Percentiles rank a stretch among this genome's conserved stretches.
phyloP scores from a whole-genome alignment of 1,140 invertebrate species.

The Dolichoris vasculosae region DNA sequence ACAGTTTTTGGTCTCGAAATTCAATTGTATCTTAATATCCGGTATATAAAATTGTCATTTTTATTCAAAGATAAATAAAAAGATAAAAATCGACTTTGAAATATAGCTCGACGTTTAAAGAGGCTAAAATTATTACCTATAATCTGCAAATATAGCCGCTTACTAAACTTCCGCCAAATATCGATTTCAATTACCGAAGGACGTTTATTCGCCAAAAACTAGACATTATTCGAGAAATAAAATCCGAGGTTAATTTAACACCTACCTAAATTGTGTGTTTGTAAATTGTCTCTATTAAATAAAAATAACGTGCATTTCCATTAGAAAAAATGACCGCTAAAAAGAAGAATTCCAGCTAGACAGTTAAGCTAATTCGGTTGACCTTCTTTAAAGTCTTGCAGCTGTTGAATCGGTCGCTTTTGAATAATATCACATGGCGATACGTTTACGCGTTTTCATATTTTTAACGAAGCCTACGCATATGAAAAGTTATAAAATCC shows the following conservation, averaged over 20 bases:
- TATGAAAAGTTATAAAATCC: no score
- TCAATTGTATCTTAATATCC: neutral
- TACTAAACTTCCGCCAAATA: neutral
- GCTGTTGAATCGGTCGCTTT: neutral
- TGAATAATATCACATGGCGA: neutral
- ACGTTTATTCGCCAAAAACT: neutral
- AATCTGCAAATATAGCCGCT: neutral
- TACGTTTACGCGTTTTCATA: neutral
- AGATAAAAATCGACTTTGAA: neutral
- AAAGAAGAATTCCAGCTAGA: neutral
- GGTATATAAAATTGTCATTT: neutral
- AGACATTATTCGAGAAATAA: neutral
- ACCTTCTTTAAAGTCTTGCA: neutral
- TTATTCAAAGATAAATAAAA: neutral
- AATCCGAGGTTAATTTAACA: neutral
- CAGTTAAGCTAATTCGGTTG: neutral
- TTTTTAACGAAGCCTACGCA: neutral
- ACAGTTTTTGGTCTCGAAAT: neutral
- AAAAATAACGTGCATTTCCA: neutral
- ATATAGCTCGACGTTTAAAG: no score
- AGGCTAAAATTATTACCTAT: neutral
- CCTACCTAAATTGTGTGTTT: neutral
- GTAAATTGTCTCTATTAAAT: neutral
- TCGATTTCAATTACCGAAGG: neutral
- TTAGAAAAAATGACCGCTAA: neutral